Percentiles rank a stretch among this genome's conserved stretches.
These are phyloP conservation scores for Cerastis leucographa DNA, from an alignment of 2,888 invertebrate species.

Conservation along the genomic window DNA sequence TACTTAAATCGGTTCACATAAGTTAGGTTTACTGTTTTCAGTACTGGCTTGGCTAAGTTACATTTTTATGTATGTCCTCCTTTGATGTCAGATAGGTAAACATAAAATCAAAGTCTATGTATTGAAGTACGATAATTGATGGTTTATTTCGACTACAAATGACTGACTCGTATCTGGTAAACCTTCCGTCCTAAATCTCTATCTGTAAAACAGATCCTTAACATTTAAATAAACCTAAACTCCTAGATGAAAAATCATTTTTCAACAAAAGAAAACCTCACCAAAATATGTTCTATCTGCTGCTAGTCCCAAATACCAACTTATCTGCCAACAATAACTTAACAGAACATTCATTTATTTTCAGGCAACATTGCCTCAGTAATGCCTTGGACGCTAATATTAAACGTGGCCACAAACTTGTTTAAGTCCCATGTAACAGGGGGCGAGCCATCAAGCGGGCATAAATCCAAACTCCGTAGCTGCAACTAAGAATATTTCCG, in stretches of 20 bases:
- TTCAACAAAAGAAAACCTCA: not conserved
- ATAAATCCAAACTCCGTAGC: too few relatives aligned
- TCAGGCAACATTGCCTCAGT: too few relatives aligned
- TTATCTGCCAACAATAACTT: not conserved
- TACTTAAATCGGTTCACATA: not conserved
- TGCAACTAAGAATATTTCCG: not conserved
- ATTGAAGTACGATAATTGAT: conserved; percentile 1
- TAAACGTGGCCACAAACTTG: too few relatives aligned
- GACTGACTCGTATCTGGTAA: not conserved
- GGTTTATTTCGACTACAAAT: not conserved
- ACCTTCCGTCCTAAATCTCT: not conserved
- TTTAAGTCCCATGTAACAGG: too few relatives aligned
- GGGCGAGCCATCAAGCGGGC: too few relatives aligned
- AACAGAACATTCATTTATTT: too few relatives aligned
- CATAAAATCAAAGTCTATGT: conserved; percentile 6
- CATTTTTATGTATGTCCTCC: not conserved
- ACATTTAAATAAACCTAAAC: not conserved
- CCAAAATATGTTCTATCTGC: not conserved
- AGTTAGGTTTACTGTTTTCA: conserved; percentile 39
- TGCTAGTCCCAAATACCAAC: not conserved
- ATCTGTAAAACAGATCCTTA: not conserved
- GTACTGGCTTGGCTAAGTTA: not conserved
- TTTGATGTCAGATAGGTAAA: conserved; percentile 8
- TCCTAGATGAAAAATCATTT: not conserved
- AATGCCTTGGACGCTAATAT: too few relatives aligned